Conservation (phyloP, 2,797 vertebrate genomes). For the Channa striata region DNA sequence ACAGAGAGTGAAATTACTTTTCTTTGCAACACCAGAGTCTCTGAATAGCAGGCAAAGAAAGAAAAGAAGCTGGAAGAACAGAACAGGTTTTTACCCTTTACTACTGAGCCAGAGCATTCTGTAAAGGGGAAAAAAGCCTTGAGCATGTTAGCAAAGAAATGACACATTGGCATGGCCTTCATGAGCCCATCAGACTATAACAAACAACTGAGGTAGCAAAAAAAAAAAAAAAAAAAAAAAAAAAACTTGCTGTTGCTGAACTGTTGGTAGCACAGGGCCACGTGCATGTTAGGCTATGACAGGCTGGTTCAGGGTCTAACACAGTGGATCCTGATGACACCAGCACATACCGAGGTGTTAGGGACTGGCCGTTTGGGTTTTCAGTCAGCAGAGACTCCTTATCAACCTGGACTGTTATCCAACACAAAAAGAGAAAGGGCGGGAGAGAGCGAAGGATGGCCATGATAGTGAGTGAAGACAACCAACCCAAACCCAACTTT, state of each 20-base stretch:
- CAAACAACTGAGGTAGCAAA: constrained; percentile 62
- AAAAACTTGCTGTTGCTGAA: constrained; percentile 47
- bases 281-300: constrained; percentile 38
- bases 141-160: constrained; percentile 61
- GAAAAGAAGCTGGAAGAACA: constrained; percentile 66
- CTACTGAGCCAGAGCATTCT: constrained; percentile 70
- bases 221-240: too few relatives aligned
- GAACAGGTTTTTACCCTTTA: constrained; percentile 77
- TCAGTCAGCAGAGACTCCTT: constrained; percentile 48
- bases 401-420: constrained; percentile 52
- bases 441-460: constrained; percentile 25
- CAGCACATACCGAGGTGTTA: constrained; percentile 60
- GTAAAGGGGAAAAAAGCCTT: constrained; percentile 60
- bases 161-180: constrained; percentile 70
- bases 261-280: constrained; percentile 35
- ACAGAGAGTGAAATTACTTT: constrained; percentile 82
- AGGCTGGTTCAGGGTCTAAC: constrained; percentile 52
- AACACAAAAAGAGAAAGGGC: constrained; percentile 45
- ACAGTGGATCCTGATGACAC: constrained; percentile 73
- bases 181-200: constrained; percentile 67
- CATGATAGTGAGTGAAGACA: constrained; percentile 22
- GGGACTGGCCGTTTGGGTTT: constrained; percentile 50
- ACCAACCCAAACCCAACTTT: constrained; percentile 36
- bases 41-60: constrained; percentile 77
- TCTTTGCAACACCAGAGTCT: constrained; percentile 66